Evolutionary conservation across 2,797 vertebrate genomes (phyloP).

Genomic region (Vireo griseus): DNA sequence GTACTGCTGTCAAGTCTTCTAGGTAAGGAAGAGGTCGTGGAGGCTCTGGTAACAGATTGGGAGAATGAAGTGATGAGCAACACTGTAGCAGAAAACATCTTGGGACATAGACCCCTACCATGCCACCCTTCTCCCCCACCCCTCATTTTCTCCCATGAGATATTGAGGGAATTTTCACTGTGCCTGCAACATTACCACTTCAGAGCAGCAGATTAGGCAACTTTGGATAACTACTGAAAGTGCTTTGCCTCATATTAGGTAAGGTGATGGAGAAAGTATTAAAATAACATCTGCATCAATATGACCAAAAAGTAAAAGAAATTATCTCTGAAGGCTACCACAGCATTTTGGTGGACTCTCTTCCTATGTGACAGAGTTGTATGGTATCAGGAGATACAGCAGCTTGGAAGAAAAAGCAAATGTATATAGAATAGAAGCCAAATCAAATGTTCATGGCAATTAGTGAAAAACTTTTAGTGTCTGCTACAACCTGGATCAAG

Average conservation of each 20-base stretch:
- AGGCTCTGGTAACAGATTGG: slow-evolving; percentile 67
- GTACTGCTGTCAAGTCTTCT: slow-evolving; percentile 67
- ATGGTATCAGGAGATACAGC: not conserved
- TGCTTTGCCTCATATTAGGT: not conserved
- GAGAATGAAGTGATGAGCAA: slow-evolving; percentile 13
- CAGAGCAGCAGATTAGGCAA: not conserved
- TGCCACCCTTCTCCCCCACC: fast-evolving
- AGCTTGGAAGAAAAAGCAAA: not conserved
- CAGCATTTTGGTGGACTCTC: not conserved
- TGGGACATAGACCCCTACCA: fast-evolving
- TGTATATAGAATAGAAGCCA: not conserved
- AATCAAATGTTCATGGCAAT: not conserved
- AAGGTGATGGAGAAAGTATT: not conserved
- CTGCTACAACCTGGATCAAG: not conserved
- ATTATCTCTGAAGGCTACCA: not conserved
- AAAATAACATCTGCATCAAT: not conserved
- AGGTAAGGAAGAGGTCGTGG: slow-evolving; percentile 65
- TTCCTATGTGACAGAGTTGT: not conserved
- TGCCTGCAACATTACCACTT: not conserved
- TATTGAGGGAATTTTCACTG: not conserved
- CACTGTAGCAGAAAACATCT: not conserved
- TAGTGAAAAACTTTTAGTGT: not conserved
- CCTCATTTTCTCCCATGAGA: fast-evolving
- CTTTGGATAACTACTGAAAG: not conserved
- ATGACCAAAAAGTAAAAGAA: not conserved